Evolutionary conservation across 2,113 vertebrate genomes (phyloP).

Genomic region (Elephas maximus): DNA sequence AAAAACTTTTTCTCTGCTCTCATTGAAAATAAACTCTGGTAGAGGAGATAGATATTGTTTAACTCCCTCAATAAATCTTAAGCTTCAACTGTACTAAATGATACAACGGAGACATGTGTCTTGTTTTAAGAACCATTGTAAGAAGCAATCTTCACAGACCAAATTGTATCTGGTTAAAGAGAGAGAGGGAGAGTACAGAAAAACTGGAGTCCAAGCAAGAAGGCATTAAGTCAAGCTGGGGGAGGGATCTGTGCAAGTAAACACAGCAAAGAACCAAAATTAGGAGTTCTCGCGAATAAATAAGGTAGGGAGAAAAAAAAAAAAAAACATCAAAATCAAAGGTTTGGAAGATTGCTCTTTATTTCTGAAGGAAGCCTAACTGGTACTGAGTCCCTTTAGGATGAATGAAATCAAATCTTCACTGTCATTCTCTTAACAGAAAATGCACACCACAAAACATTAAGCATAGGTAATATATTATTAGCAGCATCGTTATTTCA

Average conservation of each 20-base stretch:
- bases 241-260: rapidly evolving
- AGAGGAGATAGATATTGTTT: too few relatives aligned
- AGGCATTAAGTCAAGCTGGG: rapidly evolving
- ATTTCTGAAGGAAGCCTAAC: neutral
- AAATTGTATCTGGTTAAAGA: neutral
- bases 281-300: neutral
- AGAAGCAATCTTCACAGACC: rapidly evolving
- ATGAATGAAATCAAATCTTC: neutral
- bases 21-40: neutral
- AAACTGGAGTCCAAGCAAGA: neutral
- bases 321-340: rapidly evolving
- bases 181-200: rapidly evolving
- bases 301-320: rapidly evolving
- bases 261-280: too few relatives aligned
- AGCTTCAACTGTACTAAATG: neutral
- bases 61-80: neutral
- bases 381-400: neutral
- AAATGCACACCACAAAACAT: rapidly evolving
- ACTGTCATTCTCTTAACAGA: neutral
- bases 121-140: neutral
- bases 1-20: neutral
- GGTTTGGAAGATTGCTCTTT: too few relatives aligned
- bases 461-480: neutral
- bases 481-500: neutral
- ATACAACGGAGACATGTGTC: neutral